Percentiles rank a stretch among this genome's conserved stretches.
Evolutionary conservation across 37 sponge, comb jelly and placozoan species (phyloP).

Genomic region (Spongilla lacustris): DNA sequence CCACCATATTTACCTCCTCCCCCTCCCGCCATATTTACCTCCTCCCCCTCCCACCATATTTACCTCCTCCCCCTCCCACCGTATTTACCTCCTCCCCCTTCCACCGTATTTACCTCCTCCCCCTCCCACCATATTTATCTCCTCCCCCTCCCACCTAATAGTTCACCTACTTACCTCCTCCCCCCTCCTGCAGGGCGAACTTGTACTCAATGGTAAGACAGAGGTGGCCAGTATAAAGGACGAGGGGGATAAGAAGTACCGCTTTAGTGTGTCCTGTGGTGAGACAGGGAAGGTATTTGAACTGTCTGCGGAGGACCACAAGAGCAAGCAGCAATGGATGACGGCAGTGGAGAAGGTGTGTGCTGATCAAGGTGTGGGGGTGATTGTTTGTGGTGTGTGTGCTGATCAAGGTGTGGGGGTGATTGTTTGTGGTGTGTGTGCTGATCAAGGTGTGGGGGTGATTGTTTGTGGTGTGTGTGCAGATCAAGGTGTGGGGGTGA

Average conservation of each 20-base stretch:
- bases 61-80: too few species aligned
- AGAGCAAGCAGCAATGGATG: slow-evolving; percentile 68
- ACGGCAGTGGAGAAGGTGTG: slow-evolving; percentile 73
- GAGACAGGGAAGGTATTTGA: slow-evolving; percentile 44
- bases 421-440: not conserved
- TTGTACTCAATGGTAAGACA: slow-evolving; percentile 61
- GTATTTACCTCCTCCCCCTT: too few species aligned
- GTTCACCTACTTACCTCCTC: too few species aligned
- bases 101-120: too few species aligned
- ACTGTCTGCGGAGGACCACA: slow-evolving; percentile 57
- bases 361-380: too few species aligned
- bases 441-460: too few species aligned
- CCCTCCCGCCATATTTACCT: too few species aligned
- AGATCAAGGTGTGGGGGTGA: not conserved
- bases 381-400: slow-evolving; percentile 1
- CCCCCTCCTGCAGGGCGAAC: too few species aligned
- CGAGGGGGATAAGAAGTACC: slow-evolving; percentile 28
- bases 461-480: slow-evolving; percentile 1
- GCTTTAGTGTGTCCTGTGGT: slow-evolving; percentile 73
- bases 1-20: too few species aligned
- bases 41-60: too few species aligned
- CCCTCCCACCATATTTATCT: too few species aligned
- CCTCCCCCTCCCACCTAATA: too few species aligned
- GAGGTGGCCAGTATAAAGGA: slow-evolving; percentile 34
- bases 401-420: not conserved